Conservation (phyloP, 2,797 vertebrate species). For the Myotis myotis region DNA sequence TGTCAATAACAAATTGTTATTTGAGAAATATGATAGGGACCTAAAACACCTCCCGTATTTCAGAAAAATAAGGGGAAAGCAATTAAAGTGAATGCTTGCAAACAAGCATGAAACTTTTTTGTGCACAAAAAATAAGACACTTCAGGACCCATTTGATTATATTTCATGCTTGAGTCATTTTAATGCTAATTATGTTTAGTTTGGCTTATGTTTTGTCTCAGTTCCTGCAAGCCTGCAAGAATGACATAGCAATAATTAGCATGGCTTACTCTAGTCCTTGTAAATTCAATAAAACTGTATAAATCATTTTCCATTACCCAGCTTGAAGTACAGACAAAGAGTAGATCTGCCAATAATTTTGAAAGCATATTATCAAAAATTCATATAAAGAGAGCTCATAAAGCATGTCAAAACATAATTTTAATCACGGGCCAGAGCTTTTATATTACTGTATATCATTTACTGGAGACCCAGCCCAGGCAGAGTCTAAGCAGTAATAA, state of each 20-base stretch:
- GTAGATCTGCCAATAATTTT: slow-evolving; percentile 78
- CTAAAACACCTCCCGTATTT: slow-evolving; percentile 27
- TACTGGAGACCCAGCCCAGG: neutral
- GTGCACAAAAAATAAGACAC: slow-evolving; percentile 79
- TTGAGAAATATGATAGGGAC: neutral
- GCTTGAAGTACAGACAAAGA: slow-evolving; percentile 74
- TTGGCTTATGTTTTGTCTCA: slow-evolving; percentile 83
- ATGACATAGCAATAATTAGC: slow-evolving; percentile 83
- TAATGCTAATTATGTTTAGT: slow-evolving; percentile 84
- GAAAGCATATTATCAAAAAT: slow-evolving; percentile 78
- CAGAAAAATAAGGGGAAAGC: neutral
- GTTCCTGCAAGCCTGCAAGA: slow-evolving; percentile 79
- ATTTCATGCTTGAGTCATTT: slow-evolving; percentile 82
- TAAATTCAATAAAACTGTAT: slow-evolving; percentile 84
- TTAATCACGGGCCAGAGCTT: slow-evolving; percentile 62
- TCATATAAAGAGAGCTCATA: slow-evolving; percentile 68
- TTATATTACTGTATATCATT: slow-evolving; percentile 38
- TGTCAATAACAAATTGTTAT: slow-evolving; percentile 46
- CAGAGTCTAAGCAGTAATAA: neutral
- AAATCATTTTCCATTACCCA: slow-evolving; percentile 84
- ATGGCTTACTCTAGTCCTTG: slow-evolving; percentile 75
- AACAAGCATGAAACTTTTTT: slow-evolving; percentile 70
- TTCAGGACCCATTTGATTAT: slow-evolving; percentile 77
- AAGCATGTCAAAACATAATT: slow-evolving; percentile 74
- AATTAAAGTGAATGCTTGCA: slow-evolving; percentile 74